Conservation (phyloP, 2,113 vertebrate species). For the Nesogale talazaci region DNA sequence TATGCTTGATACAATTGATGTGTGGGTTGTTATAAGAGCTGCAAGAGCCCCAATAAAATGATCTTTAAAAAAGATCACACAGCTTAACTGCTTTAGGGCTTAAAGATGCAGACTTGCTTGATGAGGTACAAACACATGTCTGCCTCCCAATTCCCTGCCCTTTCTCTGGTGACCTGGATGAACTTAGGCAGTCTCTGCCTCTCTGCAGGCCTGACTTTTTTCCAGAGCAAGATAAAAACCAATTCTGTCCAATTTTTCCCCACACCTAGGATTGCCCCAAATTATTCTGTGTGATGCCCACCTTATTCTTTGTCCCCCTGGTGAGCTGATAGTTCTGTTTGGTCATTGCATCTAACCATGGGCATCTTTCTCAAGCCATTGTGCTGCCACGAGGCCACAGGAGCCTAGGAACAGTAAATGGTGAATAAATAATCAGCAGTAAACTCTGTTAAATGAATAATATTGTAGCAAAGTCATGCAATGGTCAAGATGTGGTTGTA, state of each 20-base stretch:
- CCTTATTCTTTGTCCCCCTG: neutral
- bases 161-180: neutral
- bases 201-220: slow-evolving; percentile 47
- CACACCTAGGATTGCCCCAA: neutral
- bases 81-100: neutral
- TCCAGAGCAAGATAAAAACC: neutral
- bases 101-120: neutral
- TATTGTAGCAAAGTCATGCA: neutral
- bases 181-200: slow-evolving; percentile 7
- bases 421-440: neutral
- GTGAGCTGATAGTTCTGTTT: neutral
- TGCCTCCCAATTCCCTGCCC: neutral
- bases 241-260: neutral
- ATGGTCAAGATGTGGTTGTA: neutral
- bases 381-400: neutral
- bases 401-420: neutral
- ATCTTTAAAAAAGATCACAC: too few relatives aligned
- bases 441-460: neutral
- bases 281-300: neutral
- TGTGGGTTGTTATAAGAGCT: too few relatives aligned
- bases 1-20: too few relatives aligned
- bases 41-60: too few relatives aligned
- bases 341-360: neutral
- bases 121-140: neutral
- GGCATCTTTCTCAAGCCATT: neutral